Evolutionary conservation across 2,797 vertebrate genomes (phyloP).

Genomic region (Sylvia borin): DNA sequence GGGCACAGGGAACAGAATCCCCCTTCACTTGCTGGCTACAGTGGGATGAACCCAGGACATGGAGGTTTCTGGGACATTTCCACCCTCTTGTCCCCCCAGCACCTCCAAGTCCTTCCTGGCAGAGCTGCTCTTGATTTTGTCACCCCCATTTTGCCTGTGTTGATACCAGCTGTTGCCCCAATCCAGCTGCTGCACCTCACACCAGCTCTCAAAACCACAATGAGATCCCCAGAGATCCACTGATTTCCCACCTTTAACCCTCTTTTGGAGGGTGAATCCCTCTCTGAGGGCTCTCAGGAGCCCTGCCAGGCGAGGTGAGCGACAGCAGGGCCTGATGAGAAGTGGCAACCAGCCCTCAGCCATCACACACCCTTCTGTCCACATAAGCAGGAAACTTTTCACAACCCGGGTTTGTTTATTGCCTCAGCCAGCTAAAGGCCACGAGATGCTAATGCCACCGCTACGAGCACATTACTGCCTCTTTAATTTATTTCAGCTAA

Average conservation of each 20-base stretch:
- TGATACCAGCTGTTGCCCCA: neutral
- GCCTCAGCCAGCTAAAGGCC: constrained; percentile 43
- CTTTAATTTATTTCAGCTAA: constrained; percentile 71
- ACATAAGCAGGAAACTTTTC: neutral
- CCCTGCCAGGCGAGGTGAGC: neutral
- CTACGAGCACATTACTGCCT: constrained; percentile 58
- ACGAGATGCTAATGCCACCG: constrained; percentile 56
- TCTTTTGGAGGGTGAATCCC: neutral
- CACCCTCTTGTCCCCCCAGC: neutral
- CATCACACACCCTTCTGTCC: neutral
- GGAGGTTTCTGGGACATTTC: neutral
- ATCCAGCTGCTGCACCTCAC: neutral
- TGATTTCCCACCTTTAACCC: neutral
- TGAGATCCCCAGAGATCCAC: no score
- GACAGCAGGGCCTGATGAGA: neutral
- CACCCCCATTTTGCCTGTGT: neutral
- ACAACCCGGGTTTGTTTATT: constrained; percentile 26
- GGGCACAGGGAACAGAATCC: fast-evolving
- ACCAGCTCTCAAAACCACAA: fast-evolving
- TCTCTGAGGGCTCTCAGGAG: neutral
- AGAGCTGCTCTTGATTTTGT: no score
- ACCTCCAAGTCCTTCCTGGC: neutral
- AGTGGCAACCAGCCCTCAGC: neutral
- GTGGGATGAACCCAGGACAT: neutral
- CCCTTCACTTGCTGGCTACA: neutral